Conservation (phyloP, 2,888 invertebrate species). For the Caenorhabditis wallacei region DNA sequence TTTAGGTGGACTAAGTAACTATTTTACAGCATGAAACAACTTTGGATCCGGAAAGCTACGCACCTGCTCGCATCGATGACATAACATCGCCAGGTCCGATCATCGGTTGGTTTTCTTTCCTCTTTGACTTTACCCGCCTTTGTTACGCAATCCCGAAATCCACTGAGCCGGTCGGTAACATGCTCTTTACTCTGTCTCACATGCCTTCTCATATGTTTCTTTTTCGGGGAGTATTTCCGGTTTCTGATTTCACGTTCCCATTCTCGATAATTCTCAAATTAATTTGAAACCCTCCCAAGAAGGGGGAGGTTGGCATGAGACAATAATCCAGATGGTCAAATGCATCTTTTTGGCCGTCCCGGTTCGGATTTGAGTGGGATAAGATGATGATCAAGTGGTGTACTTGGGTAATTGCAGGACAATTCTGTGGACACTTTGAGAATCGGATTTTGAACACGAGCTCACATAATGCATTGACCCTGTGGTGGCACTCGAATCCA, state of each 20-base stretch:
- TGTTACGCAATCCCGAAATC: constrained; percentile 41
- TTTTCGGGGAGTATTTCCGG: background rate
- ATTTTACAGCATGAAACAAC: constrained; percentile 74
- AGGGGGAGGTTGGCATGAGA: constrained; percentile 23
- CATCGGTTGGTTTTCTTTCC: constrained; percentile 64
- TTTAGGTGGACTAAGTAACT: too few relatives aligned
- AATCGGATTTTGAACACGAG: constrained; percentile 68
- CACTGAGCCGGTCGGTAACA: constrained; percentile 15
- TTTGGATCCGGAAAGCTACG: constrained; percentile 67
- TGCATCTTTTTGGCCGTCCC: constrained; percentile 54
- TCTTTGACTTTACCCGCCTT: constrained; percentile 37
- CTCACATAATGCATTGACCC: constrained; percentile 73
- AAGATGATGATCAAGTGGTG: constrained; percentile 66
- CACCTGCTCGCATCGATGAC: constrained; percentile 70
- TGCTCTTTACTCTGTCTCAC: background rate
- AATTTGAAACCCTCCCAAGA: constrained; percentile 27
- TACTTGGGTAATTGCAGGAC: constrained; percentile 66
- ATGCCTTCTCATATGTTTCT: constrained; percentile 10
- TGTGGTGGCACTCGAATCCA: constrained; percentile 76
- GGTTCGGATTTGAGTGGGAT: constrained; percentile 46
- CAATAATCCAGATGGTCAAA: constrained; percentile 53
- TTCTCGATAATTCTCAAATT: constrained; percentile 54
- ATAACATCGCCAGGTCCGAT: constrained; percentile 73
- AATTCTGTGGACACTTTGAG: constrained; percentile 72
- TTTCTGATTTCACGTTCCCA: constrained; percentile 16